Base-by-base conservation (phyloP, 2,888 invertebrate genomes). In the Odontomyia ornata region DNA sequence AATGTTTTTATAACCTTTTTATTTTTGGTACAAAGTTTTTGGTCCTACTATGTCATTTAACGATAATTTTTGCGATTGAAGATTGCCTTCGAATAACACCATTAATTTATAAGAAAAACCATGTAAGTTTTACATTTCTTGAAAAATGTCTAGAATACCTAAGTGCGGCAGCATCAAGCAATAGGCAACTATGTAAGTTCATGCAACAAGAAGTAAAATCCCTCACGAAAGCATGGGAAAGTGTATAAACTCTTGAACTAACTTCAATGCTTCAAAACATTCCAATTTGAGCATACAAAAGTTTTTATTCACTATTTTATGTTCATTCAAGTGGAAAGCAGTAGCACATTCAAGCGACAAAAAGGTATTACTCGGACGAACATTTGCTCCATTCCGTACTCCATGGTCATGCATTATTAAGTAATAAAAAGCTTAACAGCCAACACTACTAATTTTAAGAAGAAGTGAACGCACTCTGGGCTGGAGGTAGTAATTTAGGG, bases 391-490 rank as follows among this genome's bases (percentile, higher is more conserved):
- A 18, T 21, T 23, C 57, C 25, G 11, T 25, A 23, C 21, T 21
- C 25, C 21, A 60, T 11, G n/a, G 57, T 18, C 21, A 60, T 25
- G 57, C 57, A 60, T 23, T 18, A 60, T 60, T 60, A 18, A 60
- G 21, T 18, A 25, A 11, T 60, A 9, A 60, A 60, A 60, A 25
- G 57, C 57, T 21, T 7, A 36, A 52, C 52, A 15, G 4, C 23
- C 21, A 60, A 25, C 52, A 18, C 23, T 25, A 60, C 25, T 28
- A 64, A 64, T 64, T 27, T 2, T 28, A 30, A n/a, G 7, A 5
- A 28, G 28, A 64, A 64, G 64, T 28, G 28, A 64, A 64, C 30
- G n/a, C 64, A 64, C 30, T 64, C n/a, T 60, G 4, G 28, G n/a
- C 21, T 30, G 15, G 11, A 30, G 28, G 27, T 30, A n/a, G 64